Evolutionary conservation across 2,888 invertebrate species (phyloP).

Genomic region (Scelioninae gen. 1): DNA sequence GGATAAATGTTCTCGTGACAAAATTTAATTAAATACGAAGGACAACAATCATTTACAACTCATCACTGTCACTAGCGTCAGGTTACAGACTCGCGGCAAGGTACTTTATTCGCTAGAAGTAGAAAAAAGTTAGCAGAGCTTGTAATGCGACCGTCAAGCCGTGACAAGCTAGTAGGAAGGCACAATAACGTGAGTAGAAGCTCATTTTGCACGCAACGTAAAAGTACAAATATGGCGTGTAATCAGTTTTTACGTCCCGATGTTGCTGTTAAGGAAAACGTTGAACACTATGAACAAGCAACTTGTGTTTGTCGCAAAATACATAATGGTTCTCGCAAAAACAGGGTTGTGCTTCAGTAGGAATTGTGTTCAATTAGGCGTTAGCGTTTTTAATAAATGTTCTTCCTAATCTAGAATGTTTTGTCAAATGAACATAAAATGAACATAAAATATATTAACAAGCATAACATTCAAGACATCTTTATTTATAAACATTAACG

Average conservation of each 20-base stretch:
- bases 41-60: conserved; percentile 45
- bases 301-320: conserved; percentile 39
- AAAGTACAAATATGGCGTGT: conserved; percentile 70
- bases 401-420: too few species aligned
- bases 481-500: too few species aligned
- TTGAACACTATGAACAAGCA: conserved; percentile 40
- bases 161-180: conserved; percentile 75
- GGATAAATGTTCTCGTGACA: conserved; percentile 3
- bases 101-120: conserved; percentile 58
- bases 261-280: conserved; percentile 61
- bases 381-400: neutral
- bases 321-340: conserved; percentile 30
- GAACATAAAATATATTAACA: neutral
- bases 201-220: conserved; percentile 70
- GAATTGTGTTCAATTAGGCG: conserved; percentile 14
- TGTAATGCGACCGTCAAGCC: conserved; percentile 81
- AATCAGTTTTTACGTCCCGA: conserved; percentile 68
- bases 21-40: conserved; percentile 35
- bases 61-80: conserved; percentile 52
- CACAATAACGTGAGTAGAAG: conserved; percentile 69
- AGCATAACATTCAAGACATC: neutral
- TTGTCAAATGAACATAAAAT: too few species aligned
- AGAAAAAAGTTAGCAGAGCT: conserved; percentile 79
- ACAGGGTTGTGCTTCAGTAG: conserved; percentile 4
- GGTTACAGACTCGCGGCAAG: conserved; percentile 35